Conservation (phyloP, 2,888 invertebrate genomes). For the Phymatocera aterrima region DNA sequence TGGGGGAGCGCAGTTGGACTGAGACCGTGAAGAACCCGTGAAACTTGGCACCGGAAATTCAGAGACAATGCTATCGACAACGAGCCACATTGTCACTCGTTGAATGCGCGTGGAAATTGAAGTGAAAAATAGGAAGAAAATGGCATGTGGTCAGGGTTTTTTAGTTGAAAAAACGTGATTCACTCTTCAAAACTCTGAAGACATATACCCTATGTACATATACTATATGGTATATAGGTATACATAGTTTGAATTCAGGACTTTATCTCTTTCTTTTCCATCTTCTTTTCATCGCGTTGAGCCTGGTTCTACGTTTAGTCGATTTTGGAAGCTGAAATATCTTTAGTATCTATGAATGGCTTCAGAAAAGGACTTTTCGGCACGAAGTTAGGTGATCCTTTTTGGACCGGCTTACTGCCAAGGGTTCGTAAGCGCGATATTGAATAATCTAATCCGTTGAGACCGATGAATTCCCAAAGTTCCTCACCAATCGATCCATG, state of each 20-base stretch:
- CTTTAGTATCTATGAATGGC: constrained; percentile 10
- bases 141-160: constrained; percentile 4
- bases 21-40: constrained; percentile 13
- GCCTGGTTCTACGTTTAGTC: neutral
- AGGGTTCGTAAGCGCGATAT: constrained; percentile 25
- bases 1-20: neutral
- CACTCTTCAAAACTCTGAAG: neutral
- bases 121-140: constrained; percentile 9
- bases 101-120: constrained; percentile 34
- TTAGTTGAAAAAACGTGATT: neutral
- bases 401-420: constrained; percentile 24
- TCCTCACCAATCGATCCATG: neutral
- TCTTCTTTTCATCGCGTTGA: neutral
- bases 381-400: constrained; percentile 15
- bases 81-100: constrained; percentile 33
- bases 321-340: constrained; percentile 9
- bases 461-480: constrained; percentile 17
- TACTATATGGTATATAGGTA: too few species aligned
- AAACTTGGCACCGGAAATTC: constrained; percentile 25
- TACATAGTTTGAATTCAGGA: neutral
- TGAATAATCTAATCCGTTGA: constrained; percentile 32
- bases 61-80: constrained; percentile 31
- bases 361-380: constrained; percentile 16
- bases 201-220: too few species aligned
- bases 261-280: neutral